A percentile compares a stretch with the other conserved stretches of the same genome.
phyloP scores from a whole-genome alignment of 2,113 vertebrate genomes.

The Urocolius indicus region DNA sequence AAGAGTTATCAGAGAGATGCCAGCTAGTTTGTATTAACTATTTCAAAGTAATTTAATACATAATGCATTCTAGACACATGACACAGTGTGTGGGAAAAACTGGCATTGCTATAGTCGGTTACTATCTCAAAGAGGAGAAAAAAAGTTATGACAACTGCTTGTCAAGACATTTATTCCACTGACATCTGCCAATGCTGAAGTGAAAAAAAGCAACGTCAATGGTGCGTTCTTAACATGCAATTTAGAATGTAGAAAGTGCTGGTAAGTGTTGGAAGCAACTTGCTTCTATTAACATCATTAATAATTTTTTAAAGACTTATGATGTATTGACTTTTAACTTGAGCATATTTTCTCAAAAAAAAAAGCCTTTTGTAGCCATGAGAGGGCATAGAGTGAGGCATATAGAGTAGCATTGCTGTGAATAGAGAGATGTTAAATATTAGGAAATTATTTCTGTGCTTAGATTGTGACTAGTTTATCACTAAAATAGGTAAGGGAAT shows the following conservation, averaged over 20 bases:
- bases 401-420: background rate
- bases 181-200: constrained; percentile 14
- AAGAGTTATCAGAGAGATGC: background rate
- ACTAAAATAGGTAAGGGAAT: background rate
- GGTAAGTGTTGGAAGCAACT: constrained; percentile 9
- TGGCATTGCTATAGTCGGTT: background rate
- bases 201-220: constrained; percentile 1
- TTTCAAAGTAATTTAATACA: constrained; percentile 14
- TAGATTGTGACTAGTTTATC: background rate
- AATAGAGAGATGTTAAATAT: background rate
- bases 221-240: background rate
- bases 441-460: background rate
- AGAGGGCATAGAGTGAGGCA: background rate
- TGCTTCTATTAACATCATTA: background rate
- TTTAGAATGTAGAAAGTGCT: background rate
- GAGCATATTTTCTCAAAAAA: background rate
- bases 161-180: constrained; percentile 18
- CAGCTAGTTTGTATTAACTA: constrained; percentile 11
- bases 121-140: background rate
- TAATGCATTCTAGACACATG: constrained; percentile 17
- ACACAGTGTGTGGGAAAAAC: background rate
- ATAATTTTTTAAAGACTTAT: background rate
- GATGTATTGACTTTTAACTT: background rate
- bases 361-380: background rate
- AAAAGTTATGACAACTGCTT: constrained; percentile 17